Percentiles rank a stretch among this genome's conserved stretches.
Conservation (phyloP, 1,140 invertebrate genomes). For the Trialeurodes vaporariorum region DNA sequence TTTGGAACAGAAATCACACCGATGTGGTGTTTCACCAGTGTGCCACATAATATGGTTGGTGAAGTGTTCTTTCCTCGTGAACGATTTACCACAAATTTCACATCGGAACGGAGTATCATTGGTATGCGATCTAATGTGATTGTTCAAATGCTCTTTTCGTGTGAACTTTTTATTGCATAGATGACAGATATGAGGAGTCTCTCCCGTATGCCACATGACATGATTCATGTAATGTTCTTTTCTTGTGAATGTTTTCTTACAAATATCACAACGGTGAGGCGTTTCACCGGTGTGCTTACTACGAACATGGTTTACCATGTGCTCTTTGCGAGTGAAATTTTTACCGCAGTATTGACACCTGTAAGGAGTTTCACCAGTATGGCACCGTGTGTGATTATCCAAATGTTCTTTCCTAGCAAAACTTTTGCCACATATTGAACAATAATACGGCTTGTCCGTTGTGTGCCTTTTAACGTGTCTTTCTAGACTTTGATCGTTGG, state of each 20-base stretch:
- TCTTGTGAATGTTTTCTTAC: constrained; percentile 50
- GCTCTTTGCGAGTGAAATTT: constrained; percentile 54
- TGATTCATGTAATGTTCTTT: constrained; percentile 54
- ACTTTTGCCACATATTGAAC: constrained; percentile 70
- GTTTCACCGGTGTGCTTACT: constrained; percentile 57
- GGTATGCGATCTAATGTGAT: constrained; percentile 60
- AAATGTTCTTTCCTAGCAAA: constrained; percentile 68
- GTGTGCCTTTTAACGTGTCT: constrained; percentile 63
- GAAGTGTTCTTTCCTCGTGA: constrained; percentile 30
- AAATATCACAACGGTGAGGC: constrained; percentile 58
- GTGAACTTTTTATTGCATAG: constrained; percentile 66
- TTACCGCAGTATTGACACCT: constrained; percentile 51
- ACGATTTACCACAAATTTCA: constrained; percentile 52
- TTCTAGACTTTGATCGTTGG: constrained; percentile 53
- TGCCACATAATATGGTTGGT: constrained; percentile 29
- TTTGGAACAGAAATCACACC: constrained; percentile 69
- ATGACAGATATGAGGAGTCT: constrained; percentile 26
- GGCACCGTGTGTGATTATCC: constrained; percentile 62
- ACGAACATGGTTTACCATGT: constrained; percentile 50
- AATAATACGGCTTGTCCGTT: constrained; percentile 68
- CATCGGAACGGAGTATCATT: constrained; percentile 53
- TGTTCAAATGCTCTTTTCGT: constrained; percentile 60
- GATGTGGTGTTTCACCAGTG: constrained; percentile 56
- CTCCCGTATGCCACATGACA: constrained; percentile 46
- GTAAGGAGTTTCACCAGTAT: constrained; percentile 60